Evolutionary conservation across 2,888 invertebrate species (phyloP).

Genomic region (Epiblema foenella): DNA sequence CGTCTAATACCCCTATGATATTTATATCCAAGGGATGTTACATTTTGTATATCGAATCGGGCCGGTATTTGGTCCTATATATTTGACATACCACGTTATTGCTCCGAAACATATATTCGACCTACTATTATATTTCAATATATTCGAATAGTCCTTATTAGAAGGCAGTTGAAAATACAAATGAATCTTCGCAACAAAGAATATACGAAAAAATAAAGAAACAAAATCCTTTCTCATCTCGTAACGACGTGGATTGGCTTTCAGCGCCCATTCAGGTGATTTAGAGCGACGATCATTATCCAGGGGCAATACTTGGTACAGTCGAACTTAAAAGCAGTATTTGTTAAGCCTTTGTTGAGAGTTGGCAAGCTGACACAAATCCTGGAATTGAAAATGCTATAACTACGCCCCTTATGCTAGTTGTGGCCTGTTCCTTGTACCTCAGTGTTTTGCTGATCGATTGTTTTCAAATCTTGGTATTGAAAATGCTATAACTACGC

Average conservation of each 20-base stretch:
- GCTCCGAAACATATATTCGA: too few species aligned
- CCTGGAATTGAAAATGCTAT: neutral
- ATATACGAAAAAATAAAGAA: neutral
- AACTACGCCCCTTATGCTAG: neutral
- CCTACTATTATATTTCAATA: too few species aligned
- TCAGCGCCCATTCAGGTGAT: constrained; percentile 8
- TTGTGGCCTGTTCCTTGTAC: too few species aligned
- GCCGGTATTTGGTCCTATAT: too few species aligned
- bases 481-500: neutral
- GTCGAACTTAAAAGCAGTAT: neutral
- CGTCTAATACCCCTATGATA: too few species aligned
- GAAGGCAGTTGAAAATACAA: neutral
- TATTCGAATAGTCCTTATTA: neutral
- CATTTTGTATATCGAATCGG: too few species aligned
- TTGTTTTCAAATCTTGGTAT: neutral
- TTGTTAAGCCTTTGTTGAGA: neutral
- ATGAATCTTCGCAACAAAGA: neutral
- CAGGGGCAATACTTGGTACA: constrained; percentile 9
- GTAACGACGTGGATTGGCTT: constrained; percentile 18
- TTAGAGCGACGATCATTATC: constrained; percentile 20
- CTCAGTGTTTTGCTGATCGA: too few species aligned
- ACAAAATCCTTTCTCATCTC: constrained; percentile 7
- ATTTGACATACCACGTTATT: too few species aligned
- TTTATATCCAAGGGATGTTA: too few species aligned
- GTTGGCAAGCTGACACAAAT: neutral